These are phyloP conservation scores for Matsumyia berberina DNA, from an alignment of 2,888 invertebrate species.

Conservation along the genomic window DNA sequence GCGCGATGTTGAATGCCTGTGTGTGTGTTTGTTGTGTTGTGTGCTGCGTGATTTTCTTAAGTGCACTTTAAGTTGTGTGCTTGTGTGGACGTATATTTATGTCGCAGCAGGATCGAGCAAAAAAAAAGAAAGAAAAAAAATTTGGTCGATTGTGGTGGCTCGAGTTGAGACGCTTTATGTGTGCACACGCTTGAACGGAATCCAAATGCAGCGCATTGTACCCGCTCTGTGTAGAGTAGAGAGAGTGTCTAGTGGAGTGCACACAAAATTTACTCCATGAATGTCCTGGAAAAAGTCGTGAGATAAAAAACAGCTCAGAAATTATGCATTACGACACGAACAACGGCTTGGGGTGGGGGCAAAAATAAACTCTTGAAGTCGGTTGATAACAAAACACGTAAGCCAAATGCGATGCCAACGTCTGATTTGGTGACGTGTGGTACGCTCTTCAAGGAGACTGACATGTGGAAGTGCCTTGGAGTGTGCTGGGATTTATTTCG, in stretches of 20 bases:
- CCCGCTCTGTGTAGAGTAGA: not conserved
- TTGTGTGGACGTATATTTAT: conserved; percentile 40
- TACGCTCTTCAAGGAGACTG: not conserved
- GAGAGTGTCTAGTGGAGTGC: conserved; percentile 45
- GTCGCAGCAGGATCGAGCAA: conserved; percentile 25
- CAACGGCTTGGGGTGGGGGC: not conserved
- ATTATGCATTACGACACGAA: conserved; percentile 42
- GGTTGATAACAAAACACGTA: conserved; percentile 35
- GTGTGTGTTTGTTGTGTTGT: conserved; percentile 30
- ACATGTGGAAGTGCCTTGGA: conserved; percentile 23
- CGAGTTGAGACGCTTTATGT: conserved; percentile 50
- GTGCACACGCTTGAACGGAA: conserved; percentile 67
- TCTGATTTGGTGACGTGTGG: conserved; percentile 47
- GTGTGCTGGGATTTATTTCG: conserved; percentile 18
- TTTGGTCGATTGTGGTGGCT: conserved; percentile 14
- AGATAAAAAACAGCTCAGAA: conserved; percentile 57
- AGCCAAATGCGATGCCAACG: conserved; percentile 39
- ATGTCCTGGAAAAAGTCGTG: conserved; percentile 52
- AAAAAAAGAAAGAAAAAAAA: not conserved
- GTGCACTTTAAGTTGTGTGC: conserved; percentile 71
- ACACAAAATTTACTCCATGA: conserved; percentile 35
- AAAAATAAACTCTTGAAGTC: conserved; percentile 27
- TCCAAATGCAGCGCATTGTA: conserved; percentile 35
- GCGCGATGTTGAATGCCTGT: conserved; percentile 45
- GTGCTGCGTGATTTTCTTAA: conserved; percentile 62